phyloP scores from a whole-genome alignment of 1,140 invertebrate species.

The Samia ricini region DNA sequence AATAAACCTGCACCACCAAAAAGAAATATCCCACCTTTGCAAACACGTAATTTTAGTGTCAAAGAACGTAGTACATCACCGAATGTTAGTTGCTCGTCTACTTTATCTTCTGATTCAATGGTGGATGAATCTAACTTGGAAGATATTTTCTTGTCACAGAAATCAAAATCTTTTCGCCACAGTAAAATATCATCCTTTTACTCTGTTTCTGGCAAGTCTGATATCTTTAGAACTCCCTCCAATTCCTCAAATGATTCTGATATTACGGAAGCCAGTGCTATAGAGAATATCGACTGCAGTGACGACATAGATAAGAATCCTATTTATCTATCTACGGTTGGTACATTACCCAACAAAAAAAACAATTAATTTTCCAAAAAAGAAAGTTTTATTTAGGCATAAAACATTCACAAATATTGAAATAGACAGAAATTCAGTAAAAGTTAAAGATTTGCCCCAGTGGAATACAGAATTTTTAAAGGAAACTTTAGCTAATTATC shows the following conservation, averaged over 20 bases:
- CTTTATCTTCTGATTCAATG: slow-evolving; percentile 65
- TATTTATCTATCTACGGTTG: slow-evolving; percentile 61
- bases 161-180: slow-evolving; percentile 64
- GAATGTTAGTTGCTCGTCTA: slow-evolving; percentile 52
- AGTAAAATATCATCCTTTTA: slow-evolving; percentile 26
- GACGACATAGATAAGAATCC: slow-evolving; percentile 45
- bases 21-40: slow-evolving; percentile 31
- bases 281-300: slow-evolving; percentile 71
- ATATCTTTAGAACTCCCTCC: slow-evolving; percentile 43
- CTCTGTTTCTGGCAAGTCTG: slow-evolving; percentile 35
- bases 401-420: slow-evolving; percentile 73
- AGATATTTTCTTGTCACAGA: slow-evolving; percentile 66
- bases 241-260: slow-evolving; percentile 55
- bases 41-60: slow-evolving; percentile 19
- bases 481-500: slow-evolving; percentile 64
- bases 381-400: slow-evolving; percentile 68
- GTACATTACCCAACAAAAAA: slow-evolving; percentile 64
- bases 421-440: slow-evolving; percentile 60
- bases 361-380: slow-evolving; percentile 34
- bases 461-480: slow-evolving; percentile 56
- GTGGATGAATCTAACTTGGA: slow-evolving; percentile 68
- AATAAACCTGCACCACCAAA: slow-evolving; percentile 46
- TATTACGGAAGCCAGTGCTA: slow-evolving; percentile 57
- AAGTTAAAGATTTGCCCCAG: slow-evolving; percentile 42
- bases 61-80: slow-evolving; percentile 28